phyloP scores from a whole-genome alignment of 2,888 invertebrate genomes.

The Anthoptus insignis region DNA sequence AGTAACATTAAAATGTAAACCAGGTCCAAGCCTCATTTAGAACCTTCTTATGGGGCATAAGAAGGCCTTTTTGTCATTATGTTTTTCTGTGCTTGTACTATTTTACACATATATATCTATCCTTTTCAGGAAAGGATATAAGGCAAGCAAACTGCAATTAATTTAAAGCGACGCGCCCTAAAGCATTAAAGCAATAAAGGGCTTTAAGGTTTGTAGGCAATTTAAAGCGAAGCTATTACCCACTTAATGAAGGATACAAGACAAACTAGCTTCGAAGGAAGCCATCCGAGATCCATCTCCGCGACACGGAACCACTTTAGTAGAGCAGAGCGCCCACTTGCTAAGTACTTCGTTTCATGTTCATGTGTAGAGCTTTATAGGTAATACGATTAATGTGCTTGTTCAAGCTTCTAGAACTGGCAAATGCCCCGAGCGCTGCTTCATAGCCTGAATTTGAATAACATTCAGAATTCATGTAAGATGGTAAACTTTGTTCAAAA shows the following conservation, averaged over 20 bases:
- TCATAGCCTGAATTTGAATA: too few species aligned
- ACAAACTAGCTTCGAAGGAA: constrained; percentile 70
- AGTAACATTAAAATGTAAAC: constrained; percentile 65
- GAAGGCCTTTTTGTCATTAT: too few species aligned
- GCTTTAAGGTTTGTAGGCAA: constrained; percentile 60
- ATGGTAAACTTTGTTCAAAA: too few species aligned
- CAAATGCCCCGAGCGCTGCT: too few species aligned
- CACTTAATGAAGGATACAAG: constrained; percentile 71
- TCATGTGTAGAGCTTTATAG: constrained; percentile 64
- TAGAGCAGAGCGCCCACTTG: constrained; percentile 64
- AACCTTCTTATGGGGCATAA: too few species aligned
- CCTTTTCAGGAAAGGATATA: neutral
- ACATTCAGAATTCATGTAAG: too few species aligned
- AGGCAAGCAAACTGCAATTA: constrained; percentile 54
- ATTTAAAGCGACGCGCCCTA: constrained; percentile 54
- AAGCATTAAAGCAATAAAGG: constrained; percentile 55
- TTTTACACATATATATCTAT: too few species aligned
- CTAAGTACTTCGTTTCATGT: constrained; percentile 72
- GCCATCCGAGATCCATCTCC: constrained; percentile 68
- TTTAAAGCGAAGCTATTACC: constrained; percentile 65
- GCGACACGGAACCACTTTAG: constrained; percentile 69
- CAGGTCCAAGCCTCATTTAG: too few species aligned
- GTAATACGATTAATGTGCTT: constrained; percentile 71
- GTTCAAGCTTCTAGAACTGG: too few species aligned
- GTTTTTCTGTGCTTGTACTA: too few species aligned